Percentiles rank a stretch among this genome's conserved stretches.
Evolutionary conservation across 2,888 invertebrate species (phyloP).

Genomic region (Ypsolopha sequella): DNA sequence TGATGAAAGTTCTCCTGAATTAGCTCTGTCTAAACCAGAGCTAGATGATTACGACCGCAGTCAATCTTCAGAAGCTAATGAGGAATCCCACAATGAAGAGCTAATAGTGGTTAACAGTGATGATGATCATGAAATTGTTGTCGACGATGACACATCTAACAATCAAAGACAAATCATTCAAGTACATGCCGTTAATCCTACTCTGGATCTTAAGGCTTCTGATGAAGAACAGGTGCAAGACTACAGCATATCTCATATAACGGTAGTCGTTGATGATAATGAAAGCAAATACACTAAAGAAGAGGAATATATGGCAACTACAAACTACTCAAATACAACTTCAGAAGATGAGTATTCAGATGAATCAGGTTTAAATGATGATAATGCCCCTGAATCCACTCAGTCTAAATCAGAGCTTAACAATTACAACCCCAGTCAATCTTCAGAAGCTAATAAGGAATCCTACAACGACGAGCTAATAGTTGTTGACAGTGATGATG

Average conservation of each 20-base stretch:
- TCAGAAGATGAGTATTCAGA: no score
- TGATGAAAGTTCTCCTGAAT: background rate
- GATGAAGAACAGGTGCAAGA: constrained; percentile 44
- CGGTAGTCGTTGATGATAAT: background rate
- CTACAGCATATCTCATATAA: background rate
- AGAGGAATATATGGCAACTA: constrained; percentile 19
- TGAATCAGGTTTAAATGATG: no score
- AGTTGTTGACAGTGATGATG: no score
- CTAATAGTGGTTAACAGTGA: background rate
- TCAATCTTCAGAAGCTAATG: background rate
- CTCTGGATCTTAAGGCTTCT: constrained; percentile 45
- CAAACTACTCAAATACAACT: no score
- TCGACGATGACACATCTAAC: background rate
- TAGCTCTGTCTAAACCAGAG: background rate
- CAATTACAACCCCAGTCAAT: no score
- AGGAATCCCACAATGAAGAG: background rate
- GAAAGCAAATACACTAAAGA: constrained; percentile 22
- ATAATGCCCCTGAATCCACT: no score
- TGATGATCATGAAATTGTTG: constrained; percentile 5
- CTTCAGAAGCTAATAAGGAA: no score
- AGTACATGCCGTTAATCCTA: constrained; percentile 54
- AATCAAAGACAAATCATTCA: constrained; percentile 28
- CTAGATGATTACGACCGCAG: background rate
- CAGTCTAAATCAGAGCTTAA: no score
- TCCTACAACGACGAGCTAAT: no score